Evolutionary conservation across 2,113 vertebrate species (phyloP), one percentile per base, ranked within the genome.

Genomic region (Scophthalmus maximus): DNA sequence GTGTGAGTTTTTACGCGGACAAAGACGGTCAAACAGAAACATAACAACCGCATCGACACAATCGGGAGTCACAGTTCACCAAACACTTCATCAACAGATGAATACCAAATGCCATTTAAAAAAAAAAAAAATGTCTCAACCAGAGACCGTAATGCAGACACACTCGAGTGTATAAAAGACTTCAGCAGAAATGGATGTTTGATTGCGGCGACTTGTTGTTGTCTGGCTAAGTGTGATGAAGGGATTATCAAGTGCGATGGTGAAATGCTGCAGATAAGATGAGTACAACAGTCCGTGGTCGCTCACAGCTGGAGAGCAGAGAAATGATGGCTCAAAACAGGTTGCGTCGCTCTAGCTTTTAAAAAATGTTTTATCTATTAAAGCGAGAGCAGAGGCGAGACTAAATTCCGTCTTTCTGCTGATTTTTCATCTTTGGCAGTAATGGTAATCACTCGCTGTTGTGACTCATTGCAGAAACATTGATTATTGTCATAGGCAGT

Each of bases 201-300:
- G 66, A 82, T 77, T 86, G 57, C 55, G 57, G 56, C 4, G 34
- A 42, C 59, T 49, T 75, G 56, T 69, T 75, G 56, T 69, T 68
- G 57, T 81, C 78, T 64, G 2, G 58, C 52, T 40, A 58, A 47
- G 44, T 47, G 44, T 22, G 44, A 22, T 77, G 49, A 66, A 77
- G 68, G 32, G 78, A 74, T 81, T 67, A 83, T 86, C 79, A 82
- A 73, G 74, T 68, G 51, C 15, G 51, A 40, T 56, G 72, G 76
- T 68, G 67, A 73, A 76, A 78, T 78, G 25, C 60, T 72, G 67
- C 63, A 58, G 70, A 83, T 67, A 78, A 84, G 79, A 84, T 62
- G 79, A 71, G 72, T 50, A 69, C 69, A 82, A 51, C 66, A 62
- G 51, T 80, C 38, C 32, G 52, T n/a, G n/a, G n/a, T 29, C 8